Evolutionary conservation across 2,888 invertebrate genomes (phyloP), one percentile per base, ranked within the genome.

Genomic region (Drosophila buzzatii): DNA sequence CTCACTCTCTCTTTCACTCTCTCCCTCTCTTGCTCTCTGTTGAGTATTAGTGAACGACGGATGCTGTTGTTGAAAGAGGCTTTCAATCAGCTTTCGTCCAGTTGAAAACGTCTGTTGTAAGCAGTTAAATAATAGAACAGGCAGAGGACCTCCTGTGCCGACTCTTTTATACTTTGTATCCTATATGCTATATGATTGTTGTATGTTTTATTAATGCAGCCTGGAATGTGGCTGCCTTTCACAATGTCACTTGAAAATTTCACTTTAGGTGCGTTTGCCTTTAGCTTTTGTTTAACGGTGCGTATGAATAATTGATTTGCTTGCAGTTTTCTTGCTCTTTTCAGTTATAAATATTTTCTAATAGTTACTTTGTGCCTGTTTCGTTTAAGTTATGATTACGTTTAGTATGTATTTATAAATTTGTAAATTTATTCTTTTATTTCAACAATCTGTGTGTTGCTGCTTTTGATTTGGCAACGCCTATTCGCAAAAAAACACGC

Each of bases 81-180:
- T 89, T 91, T 87, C 87, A 87, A 85, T 77, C 76, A 69, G 72
- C 73, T 87, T 83, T 85, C 85, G 85, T 85, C 75, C 79, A 69
- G 85, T 85, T 84, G 83, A 84, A 84, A 59, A 69, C 56, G 66
- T 64, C 37, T 67, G 85, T 84, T 87, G 87, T 87, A 87, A 81
- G 87, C 87, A 85, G 85, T 85, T 85, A 85, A 85, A 85, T 85
- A 85, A 85, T 85, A 85, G 79, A 85, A 79, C 73, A 85, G 85
- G 68, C 79, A 66, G 59, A 70, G 58, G 51, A 52, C 33, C 63
- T 70, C 57, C 61, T 63, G 69, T 72, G 68, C 66, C 68, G 58
- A 55, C 47, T 70, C 49, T 72, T 65, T 35, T 68, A 65, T 77
- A 61, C 75, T 59, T 70, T 76, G 69, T 76, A 76, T 76, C 20